Evolutionary conservation across 35 echinoderm and acorn worm species (phyloP).

Genomic region (Apostichopus parvimensis): DNA sequence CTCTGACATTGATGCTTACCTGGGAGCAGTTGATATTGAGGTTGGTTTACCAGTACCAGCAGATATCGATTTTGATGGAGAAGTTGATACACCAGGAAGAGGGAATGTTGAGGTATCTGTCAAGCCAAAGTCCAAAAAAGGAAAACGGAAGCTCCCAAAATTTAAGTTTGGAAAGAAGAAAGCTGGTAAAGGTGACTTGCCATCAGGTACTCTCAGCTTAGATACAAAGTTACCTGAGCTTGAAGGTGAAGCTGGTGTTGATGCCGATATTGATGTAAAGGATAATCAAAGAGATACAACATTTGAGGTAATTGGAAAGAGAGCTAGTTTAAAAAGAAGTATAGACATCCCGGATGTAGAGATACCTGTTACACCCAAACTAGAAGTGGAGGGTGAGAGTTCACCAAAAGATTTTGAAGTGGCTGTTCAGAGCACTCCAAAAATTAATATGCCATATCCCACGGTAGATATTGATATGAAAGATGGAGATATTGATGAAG

Average conservation of each 20-base stretch:
- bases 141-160: constrained; percentile 26
- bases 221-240: background rate
- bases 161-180: constrained; percentile 44
- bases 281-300: background rate
- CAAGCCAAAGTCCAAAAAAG: constrained; percentile 16
- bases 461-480: background rate
- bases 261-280: constrained; percentile 11
- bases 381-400: constrained; percentile 24
- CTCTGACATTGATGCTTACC: constrained; percentile 45
- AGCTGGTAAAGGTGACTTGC: background rate
- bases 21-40: background rate
- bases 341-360: background rate
- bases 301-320: constrained; percentile 37
- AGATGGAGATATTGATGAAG: background rate
- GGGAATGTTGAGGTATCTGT: background rate
- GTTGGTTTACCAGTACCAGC: background rate
- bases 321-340: constrained; percentile 42
- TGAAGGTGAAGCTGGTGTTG: background rate
- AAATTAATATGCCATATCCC: background rate
- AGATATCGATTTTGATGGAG: constrained; percentile 12
- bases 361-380: background rate
- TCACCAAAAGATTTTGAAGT: background rate
- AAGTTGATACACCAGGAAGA: background rate
- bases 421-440: background rate
- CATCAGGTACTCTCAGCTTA: background rate